Conservation (phyloP, 2,113 vertebrate species). For the Lasiurus cinereus region DNA sequence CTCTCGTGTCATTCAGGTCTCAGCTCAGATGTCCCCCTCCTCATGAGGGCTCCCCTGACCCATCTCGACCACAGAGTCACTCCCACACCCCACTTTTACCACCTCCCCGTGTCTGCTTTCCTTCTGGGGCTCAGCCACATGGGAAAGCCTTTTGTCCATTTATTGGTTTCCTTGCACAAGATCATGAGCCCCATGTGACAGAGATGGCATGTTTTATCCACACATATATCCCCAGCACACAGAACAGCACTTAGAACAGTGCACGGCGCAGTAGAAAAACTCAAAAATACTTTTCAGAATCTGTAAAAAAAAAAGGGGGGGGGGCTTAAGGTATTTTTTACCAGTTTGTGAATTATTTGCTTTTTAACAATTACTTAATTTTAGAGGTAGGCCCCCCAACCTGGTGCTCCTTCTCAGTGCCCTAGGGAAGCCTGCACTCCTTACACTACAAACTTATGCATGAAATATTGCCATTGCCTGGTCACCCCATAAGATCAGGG, state of each 20-base stretch:
- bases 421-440: too few relatives aligned
- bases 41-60: neutral
- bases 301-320: neutral
- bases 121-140: neutral
- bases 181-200: neutral
- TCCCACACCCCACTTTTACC: neutral
- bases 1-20: neutral
- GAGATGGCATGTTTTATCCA: neutral
- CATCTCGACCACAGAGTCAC: neutral
- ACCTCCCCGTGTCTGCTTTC: neutral
- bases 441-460: neutral
- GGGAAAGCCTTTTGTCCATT: neutral
- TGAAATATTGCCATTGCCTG: neutral
- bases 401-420: neutral
- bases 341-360: neutral
- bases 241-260: neutral
- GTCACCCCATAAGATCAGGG: neutral
- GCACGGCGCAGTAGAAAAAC: neutral
- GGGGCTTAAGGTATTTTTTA: neutral
- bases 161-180: neutral
- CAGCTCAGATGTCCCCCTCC: neutral
- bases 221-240: too few relatives aligned
- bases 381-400: neutral
- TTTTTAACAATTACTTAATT: constrained; percentile 11
- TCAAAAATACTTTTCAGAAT: neutral